Evolutionary conservation across 2,797 vertebrate species (phyloP).

Genomic region (Anomalospiza imberbis): DNA sequence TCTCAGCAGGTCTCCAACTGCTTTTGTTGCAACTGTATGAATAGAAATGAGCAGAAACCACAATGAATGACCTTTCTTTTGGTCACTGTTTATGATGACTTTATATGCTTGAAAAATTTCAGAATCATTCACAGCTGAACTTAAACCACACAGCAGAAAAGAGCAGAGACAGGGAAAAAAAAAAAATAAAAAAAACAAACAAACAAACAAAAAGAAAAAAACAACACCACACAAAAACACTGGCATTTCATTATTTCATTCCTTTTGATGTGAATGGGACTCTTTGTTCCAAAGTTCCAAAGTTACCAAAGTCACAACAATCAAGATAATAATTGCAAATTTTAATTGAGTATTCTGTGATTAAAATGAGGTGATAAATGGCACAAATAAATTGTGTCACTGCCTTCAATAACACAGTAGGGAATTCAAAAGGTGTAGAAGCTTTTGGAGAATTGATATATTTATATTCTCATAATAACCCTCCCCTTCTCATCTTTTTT

Average conservation of each 20-base stretch:
- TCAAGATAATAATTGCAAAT: not conserved
- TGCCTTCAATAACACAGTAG: not conserved
- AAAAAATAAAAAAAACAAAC: no score
- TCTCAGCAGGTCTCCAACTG: not conserved
- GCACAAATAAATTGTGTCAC: not conserved
- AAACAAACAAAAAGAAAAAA: not conserved
- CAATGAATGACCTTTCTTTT: not conserved
- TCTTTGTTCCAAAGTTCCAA: not conserved
- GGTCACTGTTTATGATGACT: not conserved
- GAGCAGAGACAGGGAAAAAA: not conserved
- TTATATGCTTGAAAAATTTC: not conserved
- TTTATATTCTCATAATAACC: not conserved
- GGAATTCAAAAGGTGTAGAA: not conserved
- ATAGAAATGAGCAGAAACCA: not conserved
- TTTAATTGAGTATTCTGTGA: not conserved
- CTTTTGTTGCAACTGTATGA: not conserved
- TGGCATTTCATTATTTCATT: not conserved
- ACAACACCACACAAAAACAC: no score
- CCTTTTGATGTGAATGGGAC: not conserved
- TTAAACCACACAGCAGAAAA: not conserved
- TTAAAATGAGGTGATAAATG: not conserved
- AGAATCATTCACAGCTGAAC: not conserved
- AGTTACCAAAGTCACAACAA: not conserved
- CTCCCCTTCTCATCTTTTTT: not conserved
- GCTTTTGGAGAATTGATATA: not conserved